These are phyloP conservation scores for Manis pentadactyla DNA, from an alignment of 2,797 vertebrate genomes.

Conservation along the genomic window DNA sequence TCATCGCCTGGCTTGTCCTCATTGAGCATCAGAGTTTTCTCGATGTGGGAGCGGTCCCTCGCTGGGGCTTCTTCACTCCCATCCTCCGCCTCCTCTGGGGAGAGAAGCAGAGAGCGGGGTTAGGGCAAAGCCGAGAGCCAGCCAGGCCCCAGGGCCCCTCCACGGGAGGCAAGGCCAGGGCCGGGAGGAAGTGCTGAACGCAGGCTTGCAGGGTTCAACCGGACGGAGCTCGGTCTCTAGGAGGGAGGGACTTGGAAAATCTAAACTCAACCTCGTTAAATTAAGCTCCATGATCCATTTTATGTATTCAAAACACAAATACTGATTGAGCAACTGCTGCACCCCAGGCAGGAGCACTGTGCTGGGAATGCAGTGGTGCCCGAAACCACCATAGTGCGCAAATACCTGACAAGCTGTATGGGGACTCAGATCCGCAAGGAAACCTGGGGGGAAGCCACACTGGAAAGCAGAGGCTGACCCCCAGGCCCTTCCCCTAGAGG, in stretches of 20 bases:
- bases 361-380: background rate
- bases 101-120: constrained; percentile 75
- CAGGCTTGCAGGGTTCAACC: background rate
- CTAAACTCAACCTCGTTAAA: background rate
- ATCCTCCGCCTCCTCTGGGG: constrained; percentile 90
- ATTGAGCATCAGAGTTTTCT: constrained; percentile 94
- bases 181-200: background rate
- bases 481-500: background rate
- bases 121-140: constrained; percentile 6
- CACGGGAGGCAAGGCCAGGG: background rate
- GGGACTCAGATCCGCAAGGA: background rate
- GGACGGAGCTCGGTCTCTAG: background rate
- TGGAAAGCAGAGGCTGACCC: background rate
- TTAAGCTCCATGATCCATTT: background rate
- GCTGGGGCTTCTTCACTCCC: constrained; percentile 85
- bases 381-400: background rate
- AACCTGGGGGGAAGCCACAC: background rate
- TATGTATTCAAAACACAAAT: background rate
- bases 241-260: constrained; percentile 39
- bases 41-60: constrained; percentile 96
- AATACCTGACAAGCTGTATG: background rate
- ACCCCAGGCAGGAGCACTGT: background rate
- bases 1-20: constrained; percentile 93
- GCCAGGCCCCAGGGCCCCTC: background rate
- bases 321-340: background rate